These are phyloP conservation scores for Nerophis ophidion DNA, from an alignment of 2,113 vertebrate genomes.

Conservation along the genomic window DNA sequence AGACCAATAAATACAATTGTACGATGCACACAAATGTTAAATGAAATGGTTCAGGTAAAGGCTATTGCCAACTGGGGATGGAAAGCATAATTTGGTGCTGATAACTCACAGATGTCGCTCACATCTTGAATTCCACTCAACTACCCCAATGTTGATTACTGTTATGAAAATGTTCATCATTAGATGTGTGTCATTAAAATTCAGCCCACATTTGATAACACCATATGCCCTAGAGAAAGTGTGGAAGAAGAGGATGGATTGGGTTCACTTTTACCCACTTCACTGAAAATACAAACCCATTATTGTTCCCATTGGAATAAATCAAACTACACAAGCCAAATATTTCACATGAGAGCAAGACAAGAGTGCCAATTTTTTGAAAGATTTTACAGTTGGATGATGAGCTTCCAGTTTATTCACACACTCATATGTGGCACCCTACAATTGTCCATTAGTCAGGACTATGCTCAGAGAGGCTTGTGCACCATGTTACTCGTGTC, in stretches of 20 bases:
- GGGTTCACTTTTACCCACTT: conserved; percentile 6
- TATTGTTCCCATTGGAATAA: conserved; percentile 5
- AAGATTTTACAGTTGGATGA: conserved; percentile 26
- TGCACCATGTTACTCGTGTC: conserved; percentile 12
- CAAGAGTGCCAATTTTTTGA: background rate
- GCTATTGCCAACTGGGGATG: conserved; percentile 27
- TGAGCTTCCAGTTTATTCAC: conserved; percentile 25
- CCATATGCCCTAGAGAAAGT: conserved; percentile 6
- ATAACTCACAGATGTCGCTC: conserved; percentile 27
- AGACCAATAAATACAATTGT: conserved; percentile 37
- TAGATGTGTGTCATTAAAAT: conserved; percentile 8
- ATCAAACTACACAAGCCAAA: conserved; percentile 7
- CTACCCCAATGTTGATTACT: conserved; percentile 15
- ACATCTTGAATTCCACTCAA: conserved; percentile 10
- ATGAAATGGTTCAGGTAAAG: conserved; percentile 16
- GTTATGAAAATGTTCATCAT: conserved; percentile 11
- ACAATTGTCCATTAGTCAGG: conserved; percentile 58
- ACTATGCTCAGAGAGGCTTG: conserved; percentile 41
- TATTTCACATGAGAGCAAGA: conserved; percentile 14
- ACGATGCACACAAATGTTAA: conserved; percentile 5
- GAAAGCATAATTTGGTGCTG: conserved; percentile 19
- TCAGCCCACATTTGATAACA: conserved; percentile 13
- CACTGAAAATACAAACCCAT: conserved; percentile 14
- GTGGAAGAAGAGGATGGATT: background rate
- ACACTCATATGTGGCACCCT: conserved; percentile 33